These are phyloP conservation scores for Hylaea fasciaria DNA, from an alignment of 2,888 invertebrate species.

Conservation along the genomic window DNA sequence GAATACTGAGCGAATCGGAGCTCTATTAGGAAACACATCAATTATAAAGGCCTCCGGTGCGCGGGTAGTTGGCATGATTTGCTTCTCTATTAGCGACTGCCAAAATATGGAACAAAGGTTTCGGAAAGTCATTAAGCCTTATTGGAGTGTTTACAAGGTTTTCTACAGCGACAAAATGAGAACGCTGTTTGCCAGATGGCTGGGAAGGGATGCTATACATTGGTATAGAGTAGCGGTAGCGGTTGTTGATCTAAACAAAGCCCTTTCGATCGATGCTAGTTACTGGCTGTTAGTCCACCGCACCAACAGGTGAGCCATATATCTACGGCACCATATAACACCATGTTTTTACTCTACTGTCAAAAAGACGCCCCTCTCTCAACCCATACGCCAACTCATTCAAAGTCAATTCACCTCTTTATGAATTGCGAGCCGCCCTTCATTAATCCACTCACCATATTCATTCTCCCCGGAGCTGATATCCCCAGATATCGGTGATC, in stretches of 20 bases:
- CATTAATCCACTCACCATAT: slow-evolving; percentile 20
- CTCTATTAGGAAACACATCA: slow-evolving; percentile 1
- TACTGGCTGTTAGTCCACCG: too few species aligned
- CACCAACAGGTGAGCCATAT: too few species aligned
- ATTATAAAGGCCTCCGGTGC: neutral
- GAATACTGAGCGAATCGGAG: neutral
- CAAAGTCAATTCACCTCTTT: slow-evolving; percentile 6
- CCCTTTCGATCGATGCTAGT: neutral
- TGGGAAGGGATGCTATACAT: neutral
- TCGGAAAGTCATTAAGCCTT: neutral
- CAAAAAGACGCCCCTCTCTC: neutral
- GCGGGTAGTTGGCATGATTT: neutral
- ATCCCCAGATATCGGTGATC: slow-evolving; percentile 1
- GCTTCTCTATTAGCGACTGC: neutral
- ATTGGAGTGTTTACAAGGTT: neutral
- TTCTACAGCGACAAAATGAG: neutral
- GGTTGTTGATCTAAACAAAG: too few species aligned
- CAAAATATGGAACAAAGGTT: neutral
- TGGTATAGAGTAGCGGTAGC: too few species aligned
- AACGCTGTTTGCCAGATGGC: neutral
- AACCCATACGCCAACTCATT: neutral
- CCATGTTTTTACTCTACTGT: neutral
- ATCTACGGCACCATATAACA: too few species aligned
- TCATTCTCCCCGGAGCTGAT: slow-evolving; percentile 7
- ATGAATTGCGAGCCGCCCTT: neutral